Base-by-base conservation (phyloP, 2,797 vertebrate genomes). In the Anomalospiza imberbis region DNA sequence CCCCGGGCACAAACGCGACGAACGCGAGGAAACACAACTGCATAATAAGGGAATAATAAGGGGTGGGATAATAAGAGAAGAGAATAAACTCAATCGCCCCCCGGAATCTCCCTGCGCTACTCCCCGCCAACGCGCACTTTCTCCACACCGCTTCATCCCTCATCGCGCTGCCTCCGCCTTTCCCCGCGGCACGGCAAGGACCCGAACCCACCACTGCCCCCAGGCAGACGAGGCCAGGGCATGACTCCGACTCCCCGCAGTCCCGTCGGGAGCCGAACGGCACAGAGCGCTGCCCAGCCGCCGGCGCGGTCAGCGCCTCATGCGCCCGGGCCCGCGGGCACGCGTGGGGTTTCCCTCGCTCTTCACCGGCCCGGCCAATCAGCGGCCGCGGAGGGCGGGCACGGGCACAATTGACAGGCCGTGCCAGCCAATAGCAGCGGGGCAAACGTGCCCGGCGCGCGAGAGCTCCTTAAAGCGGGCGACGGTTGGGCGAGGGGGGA, bases 401-500 rank as follows among this genome's bases (percentile, higher is more conserved):
- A 10, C 34, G 6, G 7, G 12, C 5, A n/a, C 32, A 44, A 96
- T 19, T 80, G 96, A 94, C 93, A 38, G 55, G 36, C 2, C 0
- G 0, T 1, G 0, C 0, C 10, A 34, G 45, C 96, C 96, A 97
- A 74, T 96, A 55, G 53, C 1, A 17, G 9, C 3, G 13, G 19
- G 28, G 40, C 0, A 6, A 12, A 0, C 24, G 42, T 24, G 44
- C 53, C 18, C 5, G 9, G 80, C 70, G 34, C 54, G 66, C 51
- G 67, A 54, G 40, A 26, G 10, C 40, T 6, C 29, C n/a, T 75
- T 36, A 62, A 76, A 72, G 9, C 0, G 3, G 14, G 14, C 11
- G 74, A 9, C 81, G 21, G 94, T 91, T 91, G 1, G 3, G 0
- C 0, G 0, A 0, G 0, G 34, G 1, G 1, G 7, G 0, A 2